A percentile compares a stretch with the other conserved stretches of the same genome.
Evolutionary conservation across 2,888 invertebrate species (phyloP).

Genomic region (Crematogaster levior): DNA sequence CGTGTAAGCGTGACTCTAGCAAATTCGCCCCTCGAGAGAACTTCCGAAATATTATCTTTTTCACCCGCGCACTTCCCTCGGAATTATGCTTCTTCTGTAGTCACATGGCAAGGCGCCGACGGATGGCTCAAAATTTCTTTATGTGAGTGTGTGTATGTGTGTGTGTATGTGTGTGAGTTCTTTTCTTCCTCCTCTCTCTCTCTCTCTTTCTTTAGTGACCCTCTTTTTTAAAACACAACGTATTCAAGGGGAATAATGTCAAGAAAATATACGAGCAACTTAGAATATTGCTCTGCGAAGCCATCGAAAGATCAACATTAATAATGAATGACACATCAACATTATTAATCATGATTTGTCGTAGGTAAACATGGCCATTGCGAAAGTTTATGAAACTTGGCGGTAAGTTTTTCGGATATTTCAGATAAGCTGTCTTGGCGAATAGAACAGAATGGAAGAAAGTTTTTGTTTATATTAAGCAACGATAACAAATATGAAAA

Average conservation of each 20-base stretch:
- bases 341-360: not conserved
- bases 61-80: not conserved
- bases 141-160: no score
- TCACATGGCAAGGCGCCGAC: constrained; percentile 3
- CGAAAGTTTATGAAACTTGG: not conserved
- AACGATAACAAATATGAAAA: not conserved
- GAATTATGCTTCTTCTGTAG: constrained; percentile 10
- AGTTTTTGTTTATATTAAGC: not conserved
- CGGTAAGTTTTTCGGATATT: not conserved
- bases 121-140: constrained; percentile 21
- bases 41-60: constrained; percentile 47
- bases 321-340: no score
- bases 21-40: constrained; percentile 57
- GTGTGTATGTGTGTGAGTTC: no score
- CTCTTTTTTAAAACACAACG: not conserved
- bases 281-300: not conserved
- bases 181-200: no score
- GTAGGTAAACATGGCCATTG: not conserved
- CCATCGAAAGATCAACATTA: not conserved
- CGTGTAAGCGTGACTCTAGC: constrained; percentile 51
- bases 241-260: not conserved
- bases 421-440: not conserved
- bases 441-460: not conserved
- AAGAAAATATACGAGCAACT: not conserved
- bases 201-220: not conserved